Evolutionary conservation across 2,113 vertebrate genomes (phyloP), one percentile per base, ranked within the genome.

Genomic region (Conger conger): DNA sequence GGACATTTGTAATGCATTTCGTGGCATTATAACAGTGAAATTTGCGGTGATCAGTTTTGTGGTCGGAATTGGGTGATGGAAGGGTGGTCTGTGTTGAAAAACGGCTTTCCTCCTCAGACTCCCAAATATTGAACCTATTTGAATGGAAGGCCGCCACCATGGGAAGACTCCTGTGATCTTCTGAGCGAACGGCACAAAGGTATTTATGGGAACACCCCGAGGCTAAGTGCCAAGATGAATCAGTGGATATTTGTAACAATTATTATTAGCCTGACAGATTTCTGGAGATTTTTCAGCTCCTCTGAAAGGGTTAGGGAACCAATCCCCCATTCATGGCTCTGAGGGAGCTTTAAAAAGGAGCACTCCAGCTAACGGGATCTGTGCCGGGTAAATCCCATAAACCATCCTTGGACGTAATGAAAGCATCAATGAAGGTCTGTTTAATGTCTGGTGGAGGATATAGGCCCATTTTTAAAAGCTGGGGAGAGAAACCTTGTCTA

Each of bases 231-330:
- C 60, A 68, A 37, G 18, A 37, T 38, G 8, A 82, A 82, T 82
- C 81, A 73, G 81, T 82, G 60, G 54, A 73, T 73, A 68, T 63
- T 37, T 37, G 57, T 35, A 68, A 35, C 36, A 36, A 68, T 82
- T 82, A 82, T 82, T 38, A 82, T 82, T 42, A 82, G 53, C 20
- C 60, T 82, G 81, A 82, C 81, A 37, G 80, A 54, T 50, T 82
- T 50, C 80, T 82, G 23, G 81, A n/a, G 57, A 82, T 4, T 63
- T 37, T 11, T 42, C 37, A 2, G 1, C 81, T n/a, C n/a, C n/a
- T n/a, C n/a, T 30, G 57, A 73, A 73, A 38, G 27, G 27, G 36
- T 38, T 82, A 73, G 23, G 20, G 57, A 82, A 20, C 4, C 35
- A 27, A 81, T 81, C 50, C 3, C 57, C 20, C 81, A 38, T 68